phyloP scores from a whole-genome alignment of 2,113 vertebrate species.

The Tenebrosternarchus preto region DNA sequence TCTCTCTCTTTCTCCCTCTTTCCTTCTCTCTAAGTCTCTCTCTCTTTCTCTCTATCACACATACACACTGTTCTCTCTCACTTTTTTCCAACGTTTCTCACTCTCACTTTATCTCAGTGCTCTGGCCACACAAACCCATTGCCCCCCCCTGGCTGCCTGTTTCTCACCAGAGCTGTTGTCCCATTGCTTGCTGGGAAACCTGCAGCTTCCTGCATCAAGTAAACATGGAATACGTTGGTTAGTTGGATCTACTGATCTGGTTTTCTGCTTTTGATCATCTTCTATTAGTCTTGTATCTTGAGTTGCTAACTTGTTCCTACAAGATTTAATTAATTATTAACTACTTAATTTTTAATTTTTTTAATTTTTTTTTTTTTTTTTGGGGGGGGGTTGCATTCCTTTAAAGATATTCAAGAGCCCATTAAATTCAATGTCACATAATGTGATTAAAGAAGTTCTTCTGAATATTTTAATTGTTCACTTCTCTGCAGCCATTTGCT shows the following conservation, averaged over 20 bases:
- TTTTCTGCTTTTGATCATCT: neutral
- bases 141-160: neutral
- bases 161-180: neutral
- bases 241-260: neutral
- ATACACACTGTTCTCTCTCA: too few species aligned
- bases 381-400: too few species aligned
- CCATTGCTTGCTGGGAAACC: neutral
- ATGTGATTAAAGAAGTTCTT: too few species aligned
- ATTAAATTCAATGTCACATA: neutral
- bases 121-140: neutral
- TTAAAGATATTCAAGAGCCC: neutral
- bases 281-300: neutral
- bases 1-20: constrained; percentile 9
- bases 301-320: neutral
- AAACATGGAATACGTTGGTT: neutral
- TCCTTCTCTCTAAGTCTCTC: neutral
- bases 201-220: neutral
- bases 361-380: too few species aligned
- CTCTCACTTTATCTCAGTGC: neutral
- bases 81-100: neutral
- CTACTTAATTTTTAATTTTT: too few species aligned
- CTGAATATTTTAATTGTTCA: neutral
- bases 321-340: too few species aligned
- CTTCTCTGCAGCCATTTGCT: neutral
- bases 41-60: neutral